Conservation (phyloP, 1,140 invertebrate genomes). For the Drosophila suzukii region DNA sequence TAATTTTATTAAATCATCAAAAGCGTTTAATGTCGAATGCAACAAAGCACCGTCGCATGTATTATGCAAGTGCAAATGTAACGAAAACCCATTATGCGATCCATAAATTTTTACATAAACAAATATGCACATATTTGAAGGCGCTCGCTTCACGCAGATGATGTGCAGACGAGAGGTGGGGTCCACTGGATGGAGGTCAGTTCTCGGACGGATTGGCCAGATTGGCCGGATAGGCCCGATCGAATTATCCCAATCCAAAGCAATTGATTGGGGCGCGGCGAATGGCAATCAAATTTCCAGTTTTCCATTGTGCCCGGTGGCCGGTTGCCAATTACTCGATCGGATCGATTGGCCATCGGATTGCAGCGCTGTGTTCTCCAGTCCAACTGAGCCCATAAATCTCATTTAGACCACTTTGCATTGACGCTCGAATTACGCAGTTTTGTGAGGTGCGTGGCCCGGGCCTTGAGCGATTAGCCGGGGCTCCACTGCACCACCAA, state of each 20-base stretch:
- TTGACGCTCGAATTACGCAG: slow-evolving; percentile 40
- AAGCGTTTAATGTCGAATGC: slow-evolving; percentile 70
- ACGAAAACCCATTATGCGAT: slow-evolving; percentile 52
- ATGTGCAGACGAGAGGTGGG: slow-evolving; percentile 19
- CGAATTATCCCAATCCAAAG: slow-evolving; percentile 12
- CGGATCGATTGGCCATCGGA: slow-evolving; percentile 42
- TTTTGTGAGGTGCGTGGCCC: slow-evolving; percentile 17
- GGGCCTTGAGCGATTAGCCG: slow-evolving; percentile 42
- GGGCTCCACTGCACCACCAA: slow-evolving; percentile 14
- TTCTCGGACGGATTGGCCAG: slow-evolving; percentile 9
- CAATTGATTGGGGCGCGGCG: slow-evolving; percentile 12
- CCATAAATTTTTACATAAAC: slow-evolving; percentile 47
- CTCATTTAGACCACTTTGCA: slow-evolving; percentile 54
- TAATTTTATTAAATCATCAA: slow-evolving; percentile 83
- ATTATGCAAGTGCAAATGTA: slow-evolving; percentile 61
- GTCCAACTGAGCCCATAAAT: slow-evolving; percentile 31
- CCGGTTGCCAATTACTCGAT: slow-evolving; percentile 41
- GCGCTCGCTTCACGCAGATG: slow-evolving; percentile 14
- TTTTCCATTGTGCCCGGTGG: slow-evolving; percentile 5
- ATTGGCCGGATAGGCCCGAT: not conserved
- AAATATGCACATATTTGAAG: slow-evolving; percentile 40
- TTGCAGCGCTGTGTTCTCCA: slow-evolving; percentile 20
- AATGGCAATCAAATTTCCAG: slow-evolving; percentile 27
- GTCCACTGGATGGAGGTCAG: slow-evolving; percentile 31
- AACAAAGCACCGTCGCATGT: slow-evolving; percentile 37